phyloP scores from a whole-genome alignment of 2,888 invertebrate genomes.

The Tanytarsus gracilentus region DNA sequence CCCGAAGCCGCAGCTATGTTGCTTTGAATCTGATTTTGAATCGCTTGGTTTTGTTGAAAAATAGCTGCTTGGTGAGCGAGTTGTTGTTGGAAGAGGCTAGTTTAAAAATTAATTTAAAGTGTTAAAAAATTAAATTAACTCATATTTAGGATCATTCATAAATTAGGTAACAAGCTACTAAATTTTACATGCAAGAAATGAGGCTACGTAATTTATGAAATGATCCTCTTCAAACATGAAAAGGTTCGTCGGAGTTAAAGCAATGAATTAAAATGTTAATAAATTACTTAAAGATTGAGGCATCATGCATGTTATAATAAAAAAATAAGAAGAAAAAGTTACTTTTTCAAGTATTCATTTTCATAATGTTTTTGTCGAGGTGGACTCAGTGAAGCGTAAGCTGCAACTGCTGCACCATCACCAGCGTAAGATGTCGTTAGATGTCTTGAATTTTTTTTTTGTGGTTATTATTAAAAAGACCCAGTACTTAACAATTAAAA shows the following conservation, averaged over 20 bases:
- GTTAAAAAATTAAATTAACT: neutral
- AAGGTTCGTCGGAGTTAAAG: no score
- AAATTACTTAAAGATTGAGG: neutral
- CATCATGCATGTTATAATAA: neutral
- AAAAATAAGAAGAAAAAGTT: neutral
- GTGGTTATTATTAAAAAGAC: no score
- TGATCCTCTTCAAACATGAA: no score
- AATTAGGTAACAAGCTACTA: no score
- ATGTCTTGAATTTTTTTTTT: no score
- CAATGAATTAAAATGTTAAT: neutral
- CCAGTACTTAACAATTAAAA: no score
- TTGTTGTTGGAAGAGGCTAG: slow-evolving; percentile 30
- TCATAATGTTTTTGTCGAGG: neutral
- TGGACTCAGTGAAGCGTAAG: neutral
- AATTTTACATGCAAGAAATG: no score
- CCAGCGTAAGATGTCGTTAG: slow-evolving; percentile 16
- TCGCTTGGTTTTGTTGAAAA: neutral
- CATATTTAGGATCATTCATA: no score
- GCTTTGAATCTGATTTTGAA: slow-evolving; percentile 27
- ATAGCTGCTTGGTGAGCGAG: slow-evolving; percentile 27
- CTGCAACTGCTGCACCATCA: slow-evolving; percentile 1
- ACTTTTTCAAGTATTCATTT: neutral
- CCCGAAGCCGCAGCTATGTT: no score
- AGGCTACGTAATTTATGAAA: no score
- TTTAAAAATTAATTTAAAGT: neutral